Evolutionary conservation across 2,797 vertebrate species (phyloP).

Genomic region (Pelobates cultripes): DNA sequence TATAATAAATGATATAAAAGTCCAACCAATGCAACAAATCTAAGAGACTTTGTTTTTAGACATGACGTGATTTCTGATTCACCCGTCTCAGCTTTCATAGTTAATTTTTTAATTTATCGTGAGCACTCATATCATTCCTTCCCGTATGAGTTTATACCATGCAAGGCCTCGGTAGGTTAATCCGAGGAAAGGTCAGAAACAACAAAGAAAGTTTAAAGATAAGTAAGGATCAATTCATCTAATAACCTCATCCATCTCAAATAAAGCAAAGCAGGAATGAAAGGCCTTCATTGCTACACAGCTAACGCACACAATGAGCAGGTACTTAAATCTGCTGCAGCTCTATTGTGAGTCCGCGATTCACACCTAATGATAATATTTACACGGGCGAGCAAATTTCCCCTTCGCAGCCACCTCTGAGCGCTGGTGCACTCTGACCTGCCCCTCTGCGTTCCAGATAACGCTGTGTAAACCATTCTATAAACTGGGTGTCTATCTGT

Average conservation of each 20-base stretch:
- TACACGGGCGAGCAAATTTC: slow-evolving; percentile 26
- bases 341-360: slow-evolving; percentile 7
- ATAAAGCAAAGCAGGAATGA: slow-evolving; percentile 12
- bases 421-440: slow-evolving; percentile 34
- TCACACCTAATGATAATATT: slow-evolving; percentile 53
- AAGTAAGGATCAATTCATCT: background rate
- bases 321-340: background rate
- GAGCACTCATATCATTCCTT: background rate
- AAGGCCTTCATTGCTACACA: slow-evolving; percentile 11
- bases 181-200: background rate
- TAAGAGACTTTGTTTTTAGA: too few relatives aligned
- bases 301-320: slow-evolving; percentile 15
- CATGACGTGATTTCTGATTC: too few relatives aligned
- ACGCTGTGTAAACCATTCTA: slow-evolving; percentile 41
- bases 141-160: background rate
- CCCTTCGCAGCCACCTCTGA: slow-evolving; percentile 8
- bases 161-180: background rate
- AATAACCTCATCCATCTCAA: slow-evolving; percentile 8
- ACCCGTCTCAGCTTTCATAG: background rate
- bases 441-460: slow-evolving; percentile 24
- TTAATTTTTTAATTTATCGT: background rate
- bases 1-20: too few relatives aligned
- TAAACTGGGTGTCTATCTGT: slow-evolving; percentile 47
- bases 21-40: too few relatives aligned
- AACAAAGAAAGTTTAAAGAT: background rate